These are phyloP conservation scores for Rhamphomyia laevipes DNA, from an alignment of 2,888 invertebrate genomes.

Conservation along the genomic window DNA sequence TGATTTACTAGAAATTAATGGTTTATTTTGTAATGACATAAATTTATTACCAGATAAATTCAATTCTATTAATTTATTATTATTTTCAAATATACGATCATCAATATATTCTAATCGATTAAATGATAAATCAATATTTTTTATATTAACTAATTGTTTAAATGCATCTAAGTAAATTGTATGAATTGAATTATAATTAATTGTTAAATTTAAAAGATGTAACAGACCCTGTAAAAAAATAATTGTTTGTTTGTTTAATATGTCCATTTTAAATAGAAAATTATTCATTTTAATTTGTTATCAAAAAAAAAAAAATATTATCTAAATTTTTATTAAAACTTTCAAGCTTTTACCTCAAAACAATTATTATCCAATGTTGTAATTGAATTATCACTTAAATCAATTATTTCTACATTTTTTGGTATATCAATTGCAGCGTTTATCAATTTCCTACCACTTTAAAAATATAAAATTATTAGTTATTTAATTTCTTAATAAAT, in stretches of 20 bases:
- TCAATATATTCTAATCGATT: conserved; percentile 48
- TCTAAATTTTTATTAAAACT: neutral
- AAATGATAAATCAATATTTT: conserved; percentile 46
- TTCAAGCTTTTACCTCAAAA: conserved; percentile 43
- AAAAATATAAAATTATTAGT: conserved; percentile 37
- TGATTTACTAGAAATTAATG: conserved; percentile 44
- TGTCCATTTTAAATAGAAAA: neutral
- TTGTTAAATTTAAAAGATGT: conserved; percentile 25
- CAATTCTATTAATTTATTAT: conserved; percentile 41
- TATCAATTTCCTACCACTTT: conserved; percentile 45
- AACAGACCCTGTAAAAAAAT: conserved; percentile 21
- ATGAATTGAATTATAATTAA: conserved; percentile 47
- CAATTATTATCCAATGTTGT: conserved; percentile 47
- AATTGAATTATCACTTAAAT: conserved; percentile 49
- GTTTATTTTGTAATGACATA: conserved; percentile 42
- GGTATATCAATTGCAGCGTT: conserved; percentile 48
- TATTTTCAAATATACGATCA: conserved; percentile 43
- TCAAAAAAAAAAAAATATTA: neutral
- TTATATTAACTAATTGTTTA: conserved; percentile 39
- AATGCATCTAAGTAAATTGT: conserved; percentile 53
- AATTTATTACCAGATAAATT: conserved; percentile 53
- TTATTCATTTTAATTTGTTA: neutral
- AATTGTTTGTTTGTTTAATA: neutral
- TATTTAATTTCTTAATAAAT: conserved; percentile 17
- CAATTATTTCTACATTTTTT: conserved; percentile 45